These are phyloP conservation scores for Biston betularia DNA, from an alignment of 2,888 invertebrate genomes.

Conservation along the genomic window DNA sequence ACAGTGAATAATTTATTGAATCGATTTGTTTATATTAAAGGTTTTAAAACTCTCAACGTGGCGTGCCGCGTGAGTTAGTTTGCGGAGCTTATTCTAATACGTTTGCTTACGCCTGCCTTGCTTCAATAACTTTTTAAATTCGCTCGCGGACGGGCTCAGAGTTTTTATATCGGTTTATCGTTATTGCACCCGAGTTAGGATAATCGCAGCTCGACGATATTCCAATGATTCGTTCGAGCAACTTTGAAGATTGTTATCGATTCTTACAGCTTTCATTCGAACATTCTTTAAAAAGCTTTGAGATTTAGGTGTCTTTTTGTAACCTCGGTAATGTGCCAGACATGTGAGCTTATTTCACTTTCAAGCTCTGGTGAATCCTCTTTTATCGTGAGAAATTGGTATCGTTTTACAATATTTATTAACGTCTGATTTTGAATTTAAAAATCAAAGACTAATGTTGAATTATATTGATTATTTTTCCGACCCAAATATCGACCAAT, in stretches of 20 bases:
- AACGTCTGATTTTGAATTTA: no score
- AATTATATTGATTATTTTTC: no score
- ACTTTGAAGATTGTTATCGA: conserved; percentile 27
- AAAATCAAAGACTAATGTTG: no score
- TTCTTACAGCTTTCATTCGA: conserved; percentile 15
- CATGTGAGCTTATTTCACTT: not conserved
- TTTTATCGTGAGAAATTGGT: not conserved
- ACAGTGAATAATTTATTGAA: no score
- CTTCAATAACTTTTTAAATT: conserved; percentile 50
- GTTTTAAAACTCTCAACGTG: not conserved
- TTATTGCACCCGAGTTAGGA: conserved; percentile 37
- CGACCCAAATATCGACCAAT: no score
- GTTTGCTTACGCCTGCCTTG: conserved; percentile 45
- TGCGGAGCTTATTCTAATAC: conserved; percentile 23
- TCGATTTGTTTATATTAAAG: no score
- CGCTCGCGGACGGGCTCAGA: conserved; percentile 31
- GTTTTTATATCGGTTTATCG: conserved; percentile 37
- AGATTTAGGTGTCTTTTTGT: conserved; percentile 8
- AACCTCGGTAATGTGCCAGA: not conserved
- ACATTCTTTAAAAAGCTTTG: no score
- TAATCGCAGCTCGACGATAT: conserved; percentile 27
- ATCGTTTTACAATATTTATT: not conserved
- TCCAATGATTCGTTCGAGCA: conserved; percentile 22
- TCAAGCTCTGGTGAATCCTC: not conserved
- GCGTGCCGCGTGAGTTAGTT: conserved; percentile 2